Evolutionary conservation across 2,797 vertebrate genomes (phyloP), one percentile per base, ranked within the genome.

Genomic region (Labroides dimidiatus): DNA sequence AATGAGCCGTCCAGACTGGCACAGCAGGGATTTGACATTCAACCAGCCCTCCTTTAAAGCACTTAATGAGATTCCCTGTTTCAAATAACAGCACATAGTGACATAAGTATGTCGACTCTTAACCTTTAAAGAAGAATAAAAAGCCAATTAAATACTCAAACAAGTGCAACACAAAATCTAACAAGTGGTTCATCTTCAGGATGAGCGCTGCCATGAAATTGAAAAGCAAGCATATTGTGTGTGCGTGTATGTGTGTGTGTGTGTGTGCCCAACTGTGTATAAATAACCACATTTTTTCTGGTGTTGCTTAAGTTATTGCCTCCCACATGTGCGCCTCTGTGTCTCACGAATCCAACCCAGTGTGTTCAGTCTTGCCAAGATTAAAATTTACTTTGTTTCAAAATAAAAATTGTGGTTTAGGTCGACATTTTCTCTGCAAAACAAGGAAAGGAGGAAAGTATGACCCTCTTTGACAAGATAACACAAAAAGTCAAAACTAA

Each of bases 11-110:
- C 30, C 64, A 75, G 80, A 81, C 78, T 10, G 39, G 39, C 8
- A 41, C 58, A 64, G 30, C 36, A 19, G 48, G 55, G 65, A 80
- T 77, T 52, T 74, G 49, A 64, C 55, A 44, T 53, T 53, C 27
- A 44, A 51, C 56, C 74, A 69, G 53, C 33, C 23, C 51, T 27
- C 58, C 19, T 62, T 45, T 27, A 63, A 68, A 81, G 30, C 41
- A 15, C 64, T 30, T 74, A 64, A 77, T 53, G 19, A 66, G 83
- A 71, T 64, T 54, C 21, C 17, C 55, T 42, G 55, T 45, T 44
- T 23, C 27, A 33, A 62, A 64, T 39, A 39, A 57, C 19, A 45
- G 15, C 60, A 21, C 27, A 37, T 37, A 39, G 55, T 65, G 4
- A 9, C 19, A 30, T 5, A 15, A 9, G 8, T 1, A 20, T 55